Conservation (phyloP, 92 coral and sea anemone genomes). For the Phenganax subtilis region DNA sequence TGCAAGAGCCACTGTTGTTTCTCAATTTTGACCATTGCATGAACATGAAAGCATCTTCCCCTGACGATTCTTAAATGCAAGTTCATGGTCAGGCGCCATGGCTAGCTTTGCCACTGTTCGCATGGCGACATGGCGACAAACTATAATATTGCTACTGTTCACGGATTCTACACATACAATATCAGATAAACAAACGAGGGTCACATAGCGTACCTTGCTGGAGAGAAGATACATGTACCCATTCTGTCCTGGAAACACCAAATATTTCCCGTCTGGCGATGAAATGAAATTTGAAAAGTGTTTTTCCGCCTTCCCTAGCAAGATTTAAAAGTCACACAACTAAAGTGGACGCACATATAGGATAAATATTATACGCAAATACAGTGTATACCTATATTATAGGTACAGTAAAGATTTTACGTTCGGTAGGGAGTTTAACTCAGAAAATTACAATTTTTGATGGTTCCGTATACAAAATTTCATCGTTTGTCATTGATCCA, state of each 20-base stretch:
- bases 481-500: too few relatives aligned
- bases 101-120: too few relatives aligned
- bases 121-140: too few relatives aligned
- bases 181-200: not conserved
- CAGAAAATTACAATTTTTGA: not conserved
- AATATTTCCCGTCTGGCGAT: conserved; percentile 88
- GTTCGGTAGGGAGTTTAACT: not conserved
- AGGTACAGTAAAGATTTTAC: not conserved
- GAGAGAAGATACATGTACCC: conserved; percentile 84
- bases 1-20: too few relatives aligned
- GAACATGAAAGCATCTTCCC: too few relatives aligned
- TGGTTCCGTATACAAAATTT: not conserved
- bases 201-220: conserved; percentile 59
- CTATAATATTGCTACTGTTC: too few relatives aligned
- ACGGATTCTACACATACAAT: too few relatives aligned
- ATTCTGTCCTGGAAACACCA: conserved; percentile 71
- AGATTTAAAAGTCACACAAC: not conserved
- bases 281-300: conserved; percentile 66
- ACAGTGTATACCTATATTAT: not conserved
- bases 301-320: conserved; percentile 72
- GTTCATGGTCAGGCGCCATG: too few relatives aligned
- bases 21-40: too few relatives aligned
- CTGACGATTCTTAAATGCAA: too few relatives aligned
- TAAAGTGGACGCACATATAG: too few relatives aligned
- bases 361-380: too few relatives aligned